phyloP scores from a whole-genome alignment of 2,113 vertebrate species.

The Macrotis lagotis region DNA sequence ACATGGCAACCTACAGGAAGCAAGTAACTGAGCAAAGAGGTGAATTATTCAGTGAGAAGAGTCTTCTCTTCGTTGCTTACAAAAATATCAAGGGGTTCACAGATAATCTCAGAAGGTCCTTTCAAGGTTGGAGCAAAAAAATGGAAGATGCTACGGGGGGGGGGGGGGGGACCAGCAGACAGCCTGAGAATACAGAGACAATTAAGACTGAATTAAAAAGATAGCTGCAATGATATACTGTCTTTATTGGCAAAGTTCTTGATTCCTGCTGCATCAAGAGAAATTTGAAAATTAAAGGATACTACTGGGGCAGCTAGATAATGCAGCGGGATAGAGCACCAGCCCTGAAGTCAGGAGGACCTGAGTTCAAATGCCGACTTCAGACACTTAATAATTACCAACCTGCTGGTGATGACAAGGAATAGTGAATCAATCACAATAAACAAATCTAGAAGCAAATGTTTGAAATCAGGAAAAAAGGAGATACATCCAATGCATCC shows the following conservation, averaged over 20 bases:
- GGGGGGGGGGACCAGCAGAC: background rate
- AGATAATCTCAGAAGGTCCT: too few relatives aligned
- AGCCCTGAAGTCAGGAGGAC: too few relatives aligned
- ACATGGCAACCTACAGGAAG: too few relatives aligned
- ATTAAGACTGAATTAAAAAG: background rate
- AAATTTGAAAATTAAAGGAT: constrained; percentile 96
- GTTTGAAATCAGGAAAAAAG: constrained; percentile 89
- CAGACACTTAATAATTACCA: too few relatives aligned
- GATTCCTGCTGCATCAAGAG: constrained; percentile 75
- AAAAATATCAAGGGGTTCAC: too few relatives aligned
- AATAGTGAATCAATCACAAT: constrained; percentile 86
- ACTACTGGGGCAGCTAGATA: too few relatives aligned
- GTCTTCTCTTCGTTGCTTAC: too few relatives aligned
- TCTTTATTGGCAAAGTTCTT: constrained; percentile 85
- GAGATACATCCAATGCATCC: constrained; percentile 92
- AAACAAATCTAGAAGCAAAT: constrained; percentile 88
- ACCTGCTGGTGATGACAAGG: constrained; percentile 86
- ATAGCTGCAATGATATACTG: constrained; percentile 15
- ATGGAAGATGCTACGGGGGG: background rate
- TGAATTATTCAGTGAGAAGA: too few relatives aligned
- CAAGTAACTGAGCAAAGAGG: too few relatives aligned
- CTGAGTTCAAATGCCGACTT: too few relatives aligned
- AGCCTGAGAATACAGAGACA: background rate
- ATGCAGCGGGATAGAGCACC: too few relatives aligned
- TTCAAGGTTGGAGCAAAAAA: too few relatives aligned